A percentile compares a stretch with the other conserved stretches of the same genome.
Conservation (phyloP, 2,797 vertebrate genomes). For the Tapirus indicus region DNA sequence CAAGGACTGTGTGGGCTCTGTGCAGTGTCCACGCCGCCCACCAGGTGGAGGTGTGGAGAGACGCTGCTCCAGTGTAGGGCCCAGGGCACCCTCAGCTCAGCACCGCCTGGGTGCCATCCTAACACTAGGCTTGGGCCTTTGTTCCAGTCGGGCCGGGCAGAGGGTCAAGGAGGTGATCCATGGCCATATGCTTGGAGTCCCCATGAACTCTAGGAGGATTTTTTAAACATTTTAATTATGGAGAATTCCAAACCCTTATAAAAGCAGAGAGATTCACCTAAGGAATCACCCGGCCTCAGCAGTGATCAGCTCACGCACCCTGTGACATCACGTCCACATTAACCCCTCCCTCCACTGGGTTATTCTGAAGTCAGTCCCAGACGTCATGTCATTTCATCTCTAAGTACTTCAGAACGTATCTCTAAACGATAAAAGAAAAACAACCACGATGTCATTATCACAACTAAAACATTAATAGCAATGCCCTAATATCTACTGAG, state of each 20-base stretch:
- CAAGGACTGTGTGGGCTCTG: neutral
- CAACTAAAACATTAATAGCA: neutral
- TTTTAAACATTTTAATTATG: constrained; percentile 14
- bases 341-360: neutral
- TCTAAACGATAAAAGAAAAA: neutral
- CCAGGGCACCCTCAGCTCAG: neutral
- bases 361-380: neutral
- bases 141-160: neutral
- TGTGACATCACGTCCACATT: neutral
- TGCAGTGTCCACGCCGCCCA: neutral
- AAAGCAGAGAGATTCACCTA: neutral
- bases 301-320: neutral
- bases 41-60: neutral
- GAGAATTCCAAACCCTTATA: neutral
- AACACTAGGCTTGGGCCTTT: neutral
- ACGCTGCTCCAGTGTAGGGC: neutral
- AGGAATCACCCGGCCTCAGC: neutral
- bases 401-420: neutral
- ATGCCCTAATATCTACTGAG: neutral
- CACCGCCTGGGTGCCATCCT: neutral
- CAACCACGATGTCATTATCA: neutral
- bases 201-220: neutral
- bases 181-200: neutral
- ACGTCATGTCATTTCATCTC: neutral
- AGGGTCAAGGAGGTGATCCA: neutral